These are phyloP conservation scores for Pseudomyrmex gracilis DNA, from an alignment of 1,140 invertebrate genomes.

Conservation along the genomic window DNA sequence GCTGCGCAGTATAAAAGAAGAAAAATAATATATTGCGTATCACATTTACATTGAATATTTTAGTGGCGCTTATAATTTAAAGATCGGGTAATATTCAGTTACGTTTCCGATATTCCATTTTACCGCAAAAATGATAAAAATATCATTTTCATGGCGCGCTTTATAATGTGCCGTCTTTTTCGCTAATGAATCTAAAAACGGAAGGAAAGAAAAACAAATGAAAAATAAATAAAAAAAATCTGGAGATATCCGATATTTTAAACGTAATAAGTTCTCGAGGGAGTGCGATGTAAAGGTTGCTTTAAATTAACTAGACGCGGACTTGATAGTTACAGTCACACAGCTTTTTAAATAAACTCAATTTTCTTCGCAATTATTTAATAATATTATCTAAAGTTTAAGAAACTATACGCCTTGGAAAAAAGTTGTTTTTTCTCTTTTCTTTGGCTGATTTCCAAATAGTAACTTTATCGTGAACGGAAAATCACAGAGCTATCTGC, in stretches of 20 bases:
- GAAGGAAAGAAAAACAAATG: neutral
- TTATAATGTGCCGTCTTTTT: constrained; percentile 33
- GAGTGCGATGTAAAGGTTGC: constrained; percentile 24
- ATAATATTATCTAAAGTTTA: no score
- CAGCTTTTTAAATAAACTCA: neutral
- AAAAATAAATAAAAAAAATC: constrained; percentile 46
- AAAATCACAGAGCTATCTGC: neutral
- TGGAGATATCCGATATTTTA: constrained; percentile 39
- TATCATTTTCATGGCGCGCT: constrained; percentile 28
- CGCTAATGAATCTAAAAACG: constrained; percentile 45
- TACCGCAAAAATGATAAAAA: constrained; percentile 35
- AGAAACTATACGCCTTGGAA: no score
- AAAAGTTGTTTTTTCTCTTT: no score
- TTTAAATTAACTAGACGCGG: constrained; percentile 7
- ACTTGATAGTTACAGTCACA: constrained; percentile 19
- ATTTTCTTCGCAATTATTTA: neutral
- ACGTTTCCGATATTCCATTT: constrained; percentile 13
- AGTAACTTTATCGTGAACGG: neutral
- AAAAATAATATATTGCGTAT: constrained; percentile 32
- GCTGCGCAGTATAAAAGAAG: neutral
- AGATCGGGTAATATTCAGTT: constrained; percentile 47
- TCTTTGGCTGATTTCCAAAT: neutral
- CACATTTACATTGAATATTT: constrained; percentile 30
- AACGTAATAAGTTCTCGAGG: constrained; percentile 52
- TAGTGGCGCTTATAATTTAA: constrained; percentile 49